A percentile compares a stretch with the other conserved stretches of the same genome.
Evolutionary conservation across 2,888 invertebrate species (phyloP).

Genomic region (Alcis repandata): DNA sequence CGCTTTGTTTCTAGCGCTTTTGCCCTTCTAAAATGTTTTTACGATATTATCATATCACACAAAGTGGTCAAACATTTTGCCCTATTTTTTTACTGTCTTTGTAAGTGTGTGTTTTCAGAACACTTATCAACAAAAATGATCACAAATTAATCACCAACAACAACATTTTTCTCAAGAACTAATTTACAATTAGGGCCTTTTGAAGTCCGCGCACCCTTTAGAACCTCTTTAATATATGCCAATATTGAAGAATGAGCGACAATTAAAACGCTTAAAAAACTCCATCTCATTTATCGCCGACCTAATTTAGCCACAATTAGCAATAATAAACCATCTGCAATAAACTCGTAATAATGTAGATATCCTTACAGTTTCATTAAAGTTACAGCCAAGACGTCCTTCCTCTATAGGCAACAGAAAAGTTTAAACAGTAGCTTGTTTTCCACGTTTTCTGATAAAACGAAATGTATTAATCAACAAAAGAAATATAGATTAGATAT

Average conservation of each 20-base stretch:
- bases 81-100: neutral
- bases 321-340: conserved; percentile 61
- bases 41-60: too few relatives aligned
- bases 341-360: conserved; percentile 64
- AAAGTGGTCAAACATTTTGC: too few relatives aligned
- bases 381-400: conserved; percentile 73
- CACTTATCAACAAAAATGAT: neutral
- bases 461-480: neutral
- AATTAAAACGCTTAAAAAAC: conserved; percentile 48
- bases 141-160: neutral
- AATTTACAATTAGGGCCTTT: neutral
- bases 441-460: conserved; percentile 1
- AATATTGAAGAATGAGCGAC: conserved; percentile 27
- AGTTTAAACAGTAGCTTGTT: conserved; percentile 17
- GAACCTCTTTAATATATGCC: conserved; percentile 21
- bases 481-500: neutral
- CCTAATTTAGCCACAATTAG: conserved; percentile 65
- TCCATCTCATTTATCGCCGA: conserved; percentile 53
- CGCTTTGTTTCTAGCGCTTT: too few relatives aligned
- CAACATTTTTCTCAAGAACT: neutral
- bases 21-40: too few relatives aligned
- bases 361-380: conserved; percentile 72
- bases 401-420: conserved; percentile 52
- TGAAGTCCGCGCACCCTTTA: neutral
- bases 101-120: neutral